These are phyloP conservation scores for Aspidoscelis tigris DNA, from an alignment of 2,113 vertebrate genomes.

Conservation along the genomic window DNA sequence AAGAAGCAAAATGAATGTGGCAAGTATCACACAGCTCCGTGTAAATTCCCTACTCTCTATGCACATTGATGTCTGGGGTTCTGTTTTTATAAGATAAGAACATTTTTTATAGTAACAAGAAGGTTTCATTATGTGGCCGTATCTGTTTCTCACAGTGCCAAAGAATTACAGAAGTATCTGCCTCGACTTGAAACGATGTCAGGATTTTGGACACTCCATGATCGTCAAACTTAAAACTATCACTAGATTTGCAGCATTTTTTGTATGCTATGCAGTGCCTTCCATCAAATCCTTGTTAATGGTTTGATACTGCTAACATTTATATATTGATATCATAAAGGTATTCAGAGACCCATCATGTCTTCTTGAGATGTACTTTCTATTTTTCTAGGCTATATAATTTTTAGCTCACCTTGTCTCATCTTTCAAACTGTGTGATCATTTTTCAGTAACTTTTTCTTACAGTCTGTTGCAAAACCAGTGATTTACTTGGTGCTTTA, in stretches of 20 bases:
- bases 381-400: conserved; percentile 27
- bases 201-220: neutral
- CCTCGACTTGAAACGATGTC: conserved; percentile 2
- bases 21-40: conserved; percentile 18
- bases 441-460: neutral
- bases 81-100: conserved; percentile 44
- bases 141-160: conserved; percentile 21
- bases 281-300: conserved; percentile 24
- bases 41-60: neutral
- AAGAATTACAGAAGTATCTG: neutral
- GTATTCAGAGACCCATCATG: neutral
- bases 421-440: conserved; percentile 22
- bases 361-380: conserved; percentile 8
- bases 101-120: conserved; percentile 3
- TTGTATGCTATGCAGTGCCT: neutral
- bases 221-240: neutral
- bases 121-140: conserved; percentile 29
- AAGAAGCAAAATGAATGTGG: conserved; percentile 29
- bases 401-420: neutral
- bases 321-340: conserved; percentile 32
- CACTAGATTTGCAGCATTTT: conserved; percentile 27
- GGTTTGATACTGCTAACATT: conserved; percentile 31
- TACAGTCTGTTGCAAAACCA: neutral
- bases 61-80: neutral
- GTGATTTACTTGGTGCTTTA: neutral